These are phyloP conservation scores for Bagarius yarrelli DNA, from an alignment of 2,113 vertebrate species.

Conservation along the genomic window DNA sequence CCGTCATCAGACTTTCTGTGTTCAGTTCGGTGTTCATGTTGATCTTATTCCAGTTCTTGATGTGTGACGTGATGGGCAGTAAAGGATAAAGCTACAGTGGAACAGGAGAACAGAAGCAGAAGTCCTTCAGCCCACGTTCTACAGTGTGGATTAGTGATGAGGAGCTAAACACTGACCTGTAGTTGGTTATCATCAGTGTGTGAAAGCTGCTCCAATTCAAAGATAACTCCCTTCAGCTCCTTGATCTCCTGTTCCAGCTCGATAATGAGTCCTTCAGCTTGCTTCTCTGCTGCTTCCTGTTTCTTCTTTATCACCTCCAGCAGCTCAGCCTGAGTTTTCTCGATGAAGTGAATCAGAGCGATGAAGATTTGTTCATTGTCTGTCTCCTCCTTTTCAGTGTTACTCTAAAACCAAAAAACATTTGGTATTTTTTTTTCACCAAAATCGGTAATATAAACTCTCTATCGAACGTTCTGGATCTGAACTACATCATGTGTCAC, in stretches of 20 bases:
- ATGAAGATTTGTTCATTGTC: slow-evolving; percentile 16
- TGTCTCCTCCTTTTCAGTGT: neutral
- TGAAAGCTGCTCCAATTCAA: slow-evolving; percentile 44
- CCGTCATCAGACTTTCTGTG: neutral
- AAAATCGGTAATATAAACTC: too few relatives aligned
- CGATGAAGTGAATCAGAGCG: slow-evolving; percentile 18
- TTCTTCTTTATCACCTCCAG: slow-evolving; percentile 27
- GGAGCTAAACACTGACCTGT: slow-evolving; percentile 39
- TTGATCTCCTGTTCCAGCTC: slow-evolving; percentile 43
- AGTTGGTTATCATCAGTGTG: slow-evolving; percentile 41
- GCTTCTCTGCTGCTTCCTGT: slow-evolving; percentile 27
- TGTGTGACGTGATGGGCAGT: slow-evolving; percentile 7
- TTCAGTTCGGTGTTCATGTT: slow-evolving; percentile 31
- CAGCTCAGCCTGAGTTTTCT: neutral
- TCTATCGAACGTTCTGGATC: neutral
- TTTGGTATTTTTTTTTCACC: too few relatives aligned
- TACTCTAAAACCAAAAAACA: slow-evolving; percentile 2
- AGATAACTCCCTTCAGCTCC: slow-evolving; percentile 27
- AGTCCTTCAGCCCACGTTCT: slow-evolving; percentile 13
- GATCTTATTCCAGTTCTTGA: slow-evolving; percentile 38
- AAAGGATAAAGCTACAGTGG: slow-evolving; percentile 37
- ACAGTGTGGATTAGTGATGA: neutral
- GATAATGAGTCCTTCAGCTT: slow-evolving; percentile 31
- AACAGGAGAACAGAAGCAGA: slow-evolving; percentile 39
- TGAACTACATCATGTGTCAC: neutral